Evolutionary conservation across 2,888 invertebrate genomes (phyloP), one percentile per base, ranked within the genome.

Genomic region (Diaperis boleti): DNA sequence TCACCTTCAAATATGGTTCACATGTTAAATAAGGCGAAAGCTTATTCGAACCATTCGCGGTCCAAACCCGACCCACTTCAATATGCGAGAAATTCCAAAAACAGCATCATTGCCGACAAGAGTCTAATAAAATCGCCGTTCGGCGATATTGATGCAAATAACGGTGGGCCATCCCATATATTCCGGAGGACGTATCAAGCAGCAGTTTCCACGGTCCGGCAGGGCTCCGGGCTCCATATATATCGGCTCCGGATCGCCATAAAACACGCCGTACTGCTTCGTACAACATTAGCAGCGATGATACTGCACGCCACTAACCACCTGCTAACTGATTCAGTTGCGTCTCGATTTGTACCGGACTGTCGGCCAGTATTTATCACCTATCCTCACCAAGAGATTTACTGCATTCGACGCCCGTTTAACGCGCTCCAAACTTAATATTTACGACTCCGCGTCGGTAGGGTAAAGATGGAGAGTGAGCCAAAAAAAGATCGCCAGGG

Each of bases 241-340:
- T 69, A 68, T 62, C 47, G 41, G 57, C 50, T 37, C 62, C 45
- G 62, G 61, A 71, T 66, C 69, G 59, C 65, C 66, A 70, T 71
- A 70, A 71, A 71, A 60, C 67, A 68, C 69, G 64, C 59, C 56
- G 59, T 63, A 33, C 47, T 47, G 47, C 62, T 59, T 39, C 45
- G 52, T 63, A 59, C 63, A 59, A 60, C 65, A 60, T 60, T 68
- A 59, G 65, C 68, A 56, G 65, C 66, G 69, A 69, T 67, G 68
- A 69, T 63, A 67, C 65, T 68, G 67, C 63, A 54, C 59, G 59
- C 59, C 65, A 66, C 65, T 68, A 73, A 73, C 71, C 72, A 73
- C 73, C 73, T 73, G 73, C 72, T 72, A 74, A 73, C 73, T 73
- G 71, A 72, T 72, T 72, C 73, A 69, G 70, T 71, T 73, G 70